Conservation (phyloP, 92 coral and sea anemone species). For the Virgularia gustaviana region DNA sequence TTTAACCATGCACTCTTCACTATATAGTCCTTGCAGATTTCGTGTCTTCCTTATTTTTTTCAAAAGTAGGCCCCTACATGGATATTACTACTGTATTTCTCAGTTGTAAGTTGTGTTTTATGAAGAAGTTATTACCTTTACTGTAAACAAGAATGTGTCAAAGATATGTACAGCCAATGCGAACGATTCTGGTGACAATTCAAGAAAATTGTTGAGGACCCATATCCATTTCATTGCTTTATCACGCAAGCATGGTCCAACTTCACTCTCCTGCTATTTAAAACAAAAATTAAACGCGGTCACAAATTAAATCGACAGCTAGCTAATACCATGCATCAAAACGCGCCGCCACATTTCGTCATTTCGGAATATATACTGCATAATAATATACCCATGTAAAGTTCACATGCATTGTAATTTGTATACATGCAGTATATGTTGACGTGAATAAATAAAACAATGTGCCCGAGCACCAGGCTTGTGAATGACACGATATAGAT, state of each 20-base stretch:
- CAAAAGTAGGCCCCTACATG: too few relatives aligned
- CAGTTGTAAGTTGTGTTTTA: neutral
- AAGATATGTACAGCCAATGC: conserved; percentile 68
- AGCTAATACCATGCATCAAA: neutral
- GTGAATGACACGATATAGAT: too few relatives aligned
- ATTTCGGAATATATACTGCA: too few relatives aligned
- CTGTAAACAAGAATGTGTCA: conserved; percentile 60
- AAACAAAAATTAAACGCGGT: neutral
- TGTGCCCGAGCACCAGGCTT: too few relatives aligned
- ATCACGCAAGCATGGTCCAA: conserved; percentile 59
- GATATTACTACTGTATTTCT: neutral
- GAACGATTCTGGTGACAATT: conserved; percentile 71
- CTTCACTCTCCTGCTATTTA: conserved; percentile 58
- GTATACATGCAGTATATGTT: too few relatives aligned
- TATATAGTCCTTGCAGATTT: too few relatives aligned
- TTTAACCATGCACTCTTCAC: too few relatives aligned
- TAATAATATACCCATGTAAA: too few relatives aligned
- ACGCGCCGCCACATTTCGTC: too few relatives aligned
- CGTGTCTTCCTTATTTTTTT: too few relatives aligned
- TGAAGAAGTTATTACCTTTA: conserved; percentile 53
- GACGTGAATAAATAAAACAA: too few relatives aligned
- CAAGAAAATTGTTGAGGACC: conserved; percentile 70
- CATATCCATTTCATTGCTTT: conserved; percentile 69
- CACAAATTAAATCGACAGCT: neutral
- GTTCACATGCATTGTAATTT: too few relatives aligned